Conservation (phyloP, 23 tunicate genomes). For the Halocynthia aurantium region DNA sequence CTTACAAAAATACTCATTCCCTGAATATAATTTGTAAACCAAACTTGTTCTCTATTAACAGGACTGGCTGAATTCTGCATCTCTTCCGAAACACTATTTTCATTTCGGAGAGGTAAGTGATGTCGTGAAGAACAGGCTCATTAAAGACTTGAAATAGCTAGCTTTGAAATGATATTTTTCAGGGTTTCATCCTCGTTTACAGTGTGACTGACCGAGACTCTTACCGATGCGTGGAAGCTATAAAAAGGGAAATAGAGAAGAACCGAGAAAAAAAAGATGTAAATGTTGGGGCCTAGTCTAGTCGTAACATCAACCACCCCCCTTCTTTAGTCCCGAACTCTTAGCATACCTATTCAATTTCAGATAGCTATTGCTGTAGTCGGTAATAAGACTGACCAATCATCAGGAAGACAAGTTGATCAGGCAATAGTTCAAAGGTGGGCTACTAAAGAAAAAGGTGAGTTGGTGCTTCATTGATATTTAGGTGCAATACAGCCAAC, state of each 20-base stretch:
- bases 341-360: not conserved
- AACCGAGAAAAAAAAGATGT: slow-evolving; percentile 74
- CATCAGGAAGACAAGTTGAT: slow-evolving; percentile 42
- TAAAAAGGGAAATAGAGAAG: slow-evolving; percentile 83
- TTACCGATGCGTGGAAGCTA: slow-evolving; percentile 55
- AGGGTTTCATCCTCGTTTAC: slow-evolving; percentile 77
- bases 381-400: slow-evolving; percentile 60
- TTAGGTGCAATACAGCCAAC: too few relatives aligned
- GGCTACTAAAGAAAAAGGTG: slow-evolving; percentile 77
- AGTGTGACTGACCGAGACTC: slow-evolving; percentile 56
- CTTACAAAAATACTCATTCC: too few relatives aligned
- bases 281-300: not conserved
- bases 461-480: not conserved
- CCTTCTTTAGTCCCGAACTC: not conserved
- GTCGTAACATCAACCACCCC: not conserved
- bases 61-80: slow-evolving; percentile 35
- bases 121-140: not conserved
- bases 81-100: slow-evolving; percentile 54
- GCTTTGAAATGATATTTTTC: not conserved
- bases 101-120: slow-evolving; percentile 62
- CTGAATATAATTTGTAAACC: too few relatives aligned
- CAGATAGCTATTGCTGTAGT: slow-evolving; percentile 54
- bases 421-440: slow-evolving; percentile 37
- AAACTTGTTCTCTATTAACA: not conserved
- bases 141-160: too few relatives aligned